Percentiles rank a stretch among this genome's conserved stretches.
These are phyloP conservation scores for Bubalus kerabau DNA, from an alignment of 2,113 vertebrate genomes.

Conservation along the genomic window DNA sequence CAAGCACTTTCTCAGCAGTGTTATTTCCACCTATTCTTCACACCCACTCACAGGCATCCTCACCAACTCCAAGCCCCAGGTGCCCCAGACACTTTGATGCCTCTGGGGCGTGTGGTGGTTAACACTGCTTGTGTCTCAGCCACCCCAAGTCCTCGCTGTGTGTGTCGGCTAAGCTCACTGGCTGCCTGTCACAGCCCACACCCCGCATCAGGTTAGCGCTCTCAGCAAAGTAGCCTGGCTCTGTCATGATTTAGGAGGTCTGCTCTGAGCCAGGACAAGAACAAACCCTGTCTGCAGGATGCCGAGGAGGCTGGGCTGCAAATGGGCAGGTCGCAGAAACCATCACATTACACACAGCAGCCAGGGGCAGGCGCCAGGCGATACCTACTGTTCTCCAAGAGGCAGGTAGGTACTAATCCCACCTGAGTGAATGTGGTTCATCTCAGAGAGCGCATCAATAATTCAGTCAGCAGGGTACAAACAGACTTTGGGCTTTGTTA, in stretches of 20 bases:
- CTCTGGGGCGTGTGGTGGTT: neutral
- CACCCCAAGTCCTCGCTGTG: neutral
- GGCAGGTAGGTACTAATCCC: neutral
- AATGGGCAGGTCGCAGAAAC: neutral
- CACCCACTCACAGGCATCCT: neutral
- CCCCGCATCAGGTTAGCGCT: neutral
- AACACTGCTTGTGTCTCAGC: neutral
- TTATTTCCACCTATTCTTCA: neutral
- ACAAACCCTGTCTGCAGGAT: neutral
- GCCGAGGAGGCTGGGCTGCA: neutral
- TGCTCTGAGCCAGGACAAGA: neutral
- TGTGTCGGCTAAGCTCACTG: neutral
- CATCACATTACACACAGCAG: accelerated
- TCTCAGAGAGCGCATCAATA: neutral
- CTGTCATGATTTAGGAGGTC: neutral
- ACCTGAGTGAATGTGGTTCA: neutral
- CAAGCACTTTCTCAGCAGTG: neutral
- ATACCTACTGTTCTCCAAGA: neutral
- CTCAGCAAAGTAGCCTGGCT: neutral
- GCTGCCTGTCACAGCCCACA: neutral
- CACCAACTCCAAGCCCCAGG: neutral
- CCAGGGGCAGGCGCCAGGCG: neutral
- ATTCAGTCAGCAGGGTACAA: neutral
- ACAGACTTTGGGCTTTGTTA: neutral
- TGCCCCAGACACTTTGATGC: neutral